Base-by-base conservation (phyloP, 1,140 invertebrate genomes). In the Piezodorus guildinii region DNA sequence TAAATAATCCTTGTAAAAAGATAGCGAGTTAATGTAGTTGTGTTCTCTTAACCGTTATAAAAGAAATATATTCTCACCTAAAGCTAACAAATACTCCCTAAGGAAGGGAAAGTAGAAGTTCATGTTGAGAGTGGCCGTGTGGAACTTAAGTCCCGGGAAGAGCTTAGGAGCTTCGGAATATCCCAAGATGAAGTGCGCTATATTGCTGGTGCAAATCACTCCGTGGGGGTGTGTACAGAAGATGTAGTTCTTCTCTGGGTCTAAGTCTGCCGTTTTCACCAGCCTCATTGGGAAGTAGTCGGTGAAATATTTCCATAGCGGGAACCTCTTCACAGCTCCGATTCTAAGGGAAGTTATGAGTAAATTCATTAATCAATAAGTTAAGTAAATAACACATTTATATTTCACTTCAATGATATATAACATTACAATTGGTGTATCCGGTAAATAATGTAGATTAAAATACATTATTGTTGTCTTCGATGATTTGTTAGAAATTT, bases 141-240 rank as follows among this genome's bases (percentile, higher is more conserved):
- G 80, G 0, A 87, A 77, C 2, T 77, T 81, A 66, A 96, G 77
- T 12, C 87, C 85, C 0, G 93, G 92, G 73, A 92, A 97, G 1
- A 84, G 65, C 62, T 87, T 74, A 15, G 77, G 76, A 73, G 91
- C 92, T 16, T 81, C 77, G 0, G 79, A 76, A 12, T 80, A 84
- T 68, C 94, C 87, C 0, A 91, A 90, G 0, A 79, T 84, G 76
- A 96, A 93, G 65, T 86, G 83, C 0, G 79, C 79, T 70, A 91
- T 87, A 15, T 82, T 80, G n/a, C 91, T 90, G 6, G 81, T 80
- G 34, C 85, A 85, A 8, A 91, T 76, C 14, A 96, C 79, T 1
- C 94, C 94, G 74, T 98, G 94, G 1, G 94, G 94, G 76, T 93
- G 94, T 60, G 82, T 84, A 2, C 87, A 87, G 65, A 96, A 83